Evolutionary conservation across 1,140 invertebrate genomes (phyloP), one percentile per base, ranked within the genome.

Genomic region (Stenopsyche tienmushanensis): DNA sequence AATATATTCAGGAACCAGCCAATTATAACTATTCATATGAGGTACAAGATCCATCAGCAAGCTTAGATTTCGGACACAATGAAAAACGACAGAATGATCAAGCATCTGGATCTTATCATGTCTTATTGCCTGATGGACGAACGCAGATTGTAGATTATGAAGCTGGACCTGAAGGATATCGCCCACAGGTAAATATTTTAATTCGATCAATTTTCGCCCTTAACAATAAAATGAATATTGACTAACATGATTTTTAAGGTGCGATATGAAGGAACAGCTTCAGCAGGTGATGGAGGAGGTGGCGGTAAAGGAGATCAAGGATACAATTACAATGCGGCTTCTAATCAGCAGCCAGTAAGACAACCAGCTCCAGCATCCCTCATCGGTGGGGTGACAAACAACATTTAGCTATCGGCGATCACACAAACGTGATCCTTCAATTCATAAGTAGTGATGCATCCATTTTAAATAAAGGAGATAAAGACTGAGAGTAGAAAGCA

Each of bases 1-100:
- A 49, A 20, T 55, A 29, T 21, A 68, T 72, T 50, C 65, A 87
- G 85, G 81, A 86, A 63, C 85, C 86, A 39, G 84, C 83, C 3
- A 86, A 86, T 73, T 88, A 89, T 72, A 82, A 88, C 65, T 88
- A 86, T 73, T 83, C 83, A 1, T 88, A 86, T 72, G 83, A 86
- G 64, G 86, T 88, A 10, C 81, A 86, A 71, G 85, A 87, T 67
- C 78, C 79, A 3, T 73, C 66, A 0, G 78, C 79, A 1, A 84
- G 80, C 17, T 64, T 84, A 13, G 83, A 87, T 62, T 88, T 87
- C 66, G 86, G 85, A 0, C 86, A 88, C 72, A 80, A 80, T 10
- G 86, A 88, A 72, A 83, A 82, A 72, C 76, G 86, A 10, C 81
- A 85, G 39, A 85, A 86, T 39, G 81, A 86, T 50, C 79, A 81